A percentile compares a stretch with the other conserved stretches of the same genome.
These are phyloP conservation scores for Prenolepis imparis DNA, from an alignment of 2,888 invertebrate species.

Conservation along the genomic window DNA sequence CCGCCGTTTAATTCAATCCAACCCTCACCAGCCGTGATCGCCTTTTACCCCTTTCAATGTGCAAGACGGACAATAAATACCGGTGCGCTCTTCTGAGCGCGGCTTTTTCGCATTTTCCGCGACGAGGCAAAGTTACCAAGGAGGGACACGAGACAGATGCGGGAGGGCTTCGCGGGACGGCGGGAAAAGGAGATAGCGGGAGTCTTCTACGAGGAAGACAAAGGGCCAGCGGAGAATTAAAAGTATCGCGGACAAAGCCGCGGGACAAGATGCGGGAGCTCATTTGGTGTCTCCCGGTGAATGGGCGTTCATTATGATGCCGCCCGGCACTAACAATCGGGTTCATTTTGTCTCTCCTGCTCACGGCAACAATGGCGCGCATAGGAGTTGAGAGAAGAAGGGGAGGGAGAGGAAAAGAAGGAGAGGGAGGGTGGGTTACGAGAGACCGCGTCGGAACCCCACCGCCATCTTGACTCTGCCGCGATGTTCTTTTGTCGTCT, in stretches of 20 bases:
- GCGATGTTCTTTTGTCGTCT: constrained; percentile 84
- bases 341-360: constrained; percentile 85
- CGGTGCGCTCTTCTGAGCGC: constrained; percentile 30
- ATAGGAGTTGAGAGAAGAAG: constrained; percentile 65
- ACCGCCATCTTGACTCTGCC: constrained; percentile 84
- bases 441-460: constrained; percentile 72
- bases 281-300: constrained; percentile 85
- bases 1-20: constrained; percentile 49
- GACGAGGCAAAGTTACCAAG: constrained; percentile 40
- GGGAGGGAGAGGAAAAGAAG: constrained; percentile 28
- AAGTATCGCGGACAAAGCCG: constrained; percentile 84
- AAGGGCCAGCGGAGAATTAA: constrained; percentile 83
- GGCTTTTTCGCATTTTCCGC: constrained; percentile 35
- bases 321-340: constrained; percentile 84
- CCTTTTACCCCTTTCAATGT: constrained; percentile 37
- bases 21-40: constrained; percentile 30
- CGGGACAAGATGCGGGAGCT: constrained; percentile 84
- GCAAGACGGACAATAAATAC: constrained; percentile 49
- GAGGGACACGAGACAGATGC: constrained; percentile 38
- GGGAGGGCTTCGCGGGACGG: constrained; percentile 6
- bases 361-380: constrained; percentile 81
- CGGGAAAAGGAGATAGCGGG: constrained; percentile 56
- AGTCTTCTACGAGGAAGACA: constrained; percentile 68
- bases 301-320: constrained; percentile 85
- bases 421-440: constrained; percentile 44